Evolutionary conservation across 1,140 invertebrate genomes (phyloP), one percentile per base, ranked within the genome.

Genomic region (Drosophila sp.): DNA sequence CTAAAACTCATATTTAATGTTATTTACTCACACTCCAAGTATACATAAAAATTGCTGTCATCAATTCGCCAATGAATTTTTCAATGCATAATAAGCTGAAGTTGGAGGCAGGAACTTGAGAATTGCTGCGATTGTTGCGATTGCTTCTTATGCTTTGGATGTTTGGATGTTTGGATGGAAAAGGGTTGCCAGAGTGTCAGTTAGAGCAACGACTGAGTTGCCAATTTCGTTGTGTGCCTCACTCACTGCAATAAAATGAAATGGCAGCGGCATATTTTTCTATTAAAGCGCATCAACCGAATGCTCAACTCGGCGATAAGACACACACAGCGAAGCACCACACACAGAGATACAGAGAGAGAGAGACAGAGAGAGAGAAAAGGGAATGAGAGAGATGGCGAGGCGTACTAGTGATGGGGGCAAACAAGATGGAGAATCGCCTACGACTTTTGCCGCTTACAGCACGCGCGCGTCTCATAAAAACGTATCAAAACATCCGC

Each of bases 391-490:
- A 29, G 50, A 8, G 14, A n/a, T 7, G 4, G 14, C n/a, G 18
- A 16, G 34, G n/a, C 14, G 7, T 13, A 4, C 8, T 8, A 13
- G 32, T 11, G 25, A 7, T 1, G 13, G 40, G 2, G 13, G 51
- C 8, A 7, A 27, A 41, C 8, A 66, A 66, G 41, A 67, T 40
- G 67, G 59, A 40, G 61, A 81, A 76, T 87, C 73, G 78, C 70
- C 78, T 71, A 72, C 53, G 69, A 72, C 54, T 66, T 66, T 61
- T 65, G 69, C 73, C 63, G 72, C 79, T 89, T 87, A 87, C 84
- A 89, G 83, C 83, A 87, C 83, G 83, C 83, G 83, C 84, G 84
- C 84, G 83, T 89, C 83, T 89, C 83, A 89, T 89, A 89, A 89
- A 89, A 89, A 89, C 83, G 83, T 89, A 89, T 89, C 84, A 89